Conservation (phyloP, 2,888 invertebrate genomes). For the Arctia plantaginis region DNA sequence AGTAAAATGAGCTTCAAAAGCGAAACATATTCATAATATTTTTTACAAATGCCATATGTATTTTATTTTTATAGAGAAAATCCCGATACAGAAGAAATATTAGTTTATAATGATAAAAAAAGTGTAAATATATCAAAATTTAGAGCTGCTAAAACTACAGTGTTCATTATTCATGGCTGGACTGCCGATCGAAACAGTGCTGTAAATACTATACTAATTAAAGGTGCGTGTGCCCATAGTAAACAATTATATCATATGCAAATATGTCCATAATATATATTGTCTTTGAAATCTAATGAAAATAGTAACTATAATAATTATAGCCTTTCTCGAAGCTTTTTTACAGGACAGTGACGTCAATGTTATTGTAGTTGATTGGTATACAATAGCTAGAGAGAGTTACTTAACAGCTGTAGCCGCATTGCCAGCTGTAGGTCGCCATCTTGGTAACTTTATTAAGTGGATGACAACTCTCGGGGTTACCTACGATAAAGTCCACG, state of each 20-base stretch:
- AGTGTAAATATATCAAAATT: conserved; percentile 15
- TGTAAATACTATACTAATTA: conserved; percentile 19
- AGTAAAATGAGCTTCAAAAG: not conserved
- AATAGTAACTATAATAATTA: not conserved
- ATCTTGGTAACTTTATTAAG: conserved; percentile 21
- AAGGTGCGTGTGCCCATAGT: conserved; percentile 7
- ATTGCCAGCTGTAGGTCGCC: conserved; percentile 15
- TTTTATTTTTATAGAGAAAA: conserved; percentile 11
- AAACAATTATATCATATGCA: not conserved
- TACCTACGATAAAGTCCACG: conserved; percentile 19
- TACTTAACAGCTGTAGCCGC: conserved; percentile 5
- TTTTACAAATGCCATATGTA: not conserved
- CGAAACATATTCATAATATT: not conserved
- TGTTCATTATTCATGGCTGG: conserved; percentile 31
- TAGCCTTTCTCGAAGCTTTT: conserved; percentile 59
- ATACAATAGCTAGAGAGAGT: conserved; percentile 54
- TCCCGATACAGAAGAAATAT: not conserved
- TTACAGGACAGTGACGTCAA: conserved; percentile 68
- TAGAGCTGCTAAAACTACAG: conserved; percentile 7
- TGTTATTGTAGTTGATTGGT: conserved; percentile 80
- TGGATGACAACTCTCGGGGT: conserved; percentile 23
- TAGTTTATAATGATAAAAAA: conserved; percentile 4
- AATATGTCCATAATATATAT: not conserved
- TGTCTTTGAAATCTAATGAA: no score
- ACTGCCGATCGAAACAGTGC: conserved; percentile 6